Evolutionary conservation across 2,797 vertebrate genomes (phyloP), one percentile per base, ranked within the genome.

Genomic region (Mus minutoides): DNA sequence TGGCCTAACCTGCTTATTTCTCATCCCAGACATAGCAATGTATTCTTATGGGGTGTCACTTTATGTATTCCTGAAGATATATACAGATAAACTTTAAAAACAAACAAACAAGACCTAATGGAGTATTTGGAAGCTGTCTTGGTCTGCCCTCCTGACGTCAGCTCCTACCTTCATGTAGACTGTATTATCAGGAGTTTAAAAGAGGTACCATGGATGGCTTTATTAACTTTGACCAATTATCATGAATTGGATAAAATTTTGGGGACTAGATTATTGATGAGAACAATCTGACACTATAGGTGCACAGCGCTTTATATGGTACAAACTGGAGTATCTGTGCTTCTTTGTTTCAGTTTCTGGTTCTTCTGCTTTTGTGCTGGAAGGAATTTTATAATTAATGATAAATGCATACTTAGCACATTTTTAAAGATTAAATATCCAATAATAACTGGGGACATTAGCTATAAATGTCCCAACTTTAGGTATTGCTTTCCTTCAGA

Each of bases 191-290:
- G 49, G 24, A 34, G 85, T 71, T 91, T 90, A 83, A 95, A 95
- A 93, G 24, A 93, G 10, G 79, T 13, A 21, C 2, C 24, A 93
- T 71, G 62, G 73, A 92, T 58, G 49, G 9, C 14, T 89, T 95
- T 56, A 64, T 93, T 82, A 93, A 80, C 40, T 77, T 62, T 37
- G 52, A 84, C 16, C 77, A 94, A 75, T 54, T 83, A 49, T 69
- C 64, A 89, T 83, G 22, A 37, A 94, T 90, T 90, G 12, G 37
- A n/a, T 75, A 34, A 9, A 78, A 94, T 91, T 75, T 29, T 87
- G 93, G 49, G 3, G 40, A 69, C 78, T 96, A 94, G 64, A 83
- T 82, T 62, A 77, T 37, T 85, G 95, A 79, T 76, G 58, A 96
- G 24, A 95, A 77, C 60, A 91, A 92, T 83, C 26, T 24, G 9